Base-by-base conservation (phyloP, 2,113 vertebrate genomes). In the Pygoscelis antarcticus region DNA sequence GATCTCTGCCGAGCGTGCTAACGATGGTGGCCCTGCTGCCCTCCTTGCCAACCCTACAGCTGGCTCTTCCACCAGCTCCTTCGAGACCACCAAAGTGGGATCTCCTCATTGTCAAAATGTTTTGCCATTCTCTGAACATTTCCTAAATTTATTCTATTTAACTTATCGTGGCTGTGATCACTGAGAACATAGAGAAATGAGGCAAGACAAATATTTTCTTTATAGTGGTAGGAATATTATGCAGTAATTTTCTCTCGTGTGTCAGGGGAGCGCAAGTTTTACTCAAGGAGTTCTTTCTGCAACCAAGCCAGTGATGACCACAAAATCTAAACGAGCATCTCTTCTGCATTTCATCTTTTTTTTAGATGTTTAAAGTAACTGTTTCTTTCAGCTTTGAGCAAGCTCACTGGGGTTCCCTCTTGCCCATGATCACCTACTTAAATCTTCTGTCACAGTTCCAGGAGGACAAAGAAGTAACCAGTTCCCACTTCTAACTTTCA, bases 91-190 rank as follows among this genome's bases (percentile, higher is more conserved):
- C 70, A 34, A 44, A 90, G 32, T 46, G 60, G 42, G 29, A 62
- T 65, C 27, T 71, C 55, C 55, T 91, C n/a, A 49, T 51, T 78
- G 52, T 85, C 25, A 79, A 65, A 85, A 72, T 18, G 18, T 42
- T 64, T 82, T 88, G 27, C 16, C 15, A 6, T 57, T 83, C 52
- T 58, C 62, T 61, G 49, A 92, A 76, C 1, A 3, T 65, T 92
- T 80, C 54, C 61, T 90, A 8, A 49, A 90, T 76, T 68, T 94
- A 84, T 71, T 95, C 49, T 88, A 13, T 90, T 94, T 90, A 76
- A 71, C 75, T 91, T 76, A 32, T 49, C 3, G 1, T 36, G 30
- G 16, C 44, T 95, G 40, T 61, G 70, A 88, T 83, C 55, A 44
- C 70, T 36, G 62, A 93, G 26, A 38, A 78, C 47, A 46, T 2